These are phyloP conservation scores for Campoplex nolae DNA, from an alignment of 2,888 invertebrate genomes.

Conservation along the genomic window DNA sequence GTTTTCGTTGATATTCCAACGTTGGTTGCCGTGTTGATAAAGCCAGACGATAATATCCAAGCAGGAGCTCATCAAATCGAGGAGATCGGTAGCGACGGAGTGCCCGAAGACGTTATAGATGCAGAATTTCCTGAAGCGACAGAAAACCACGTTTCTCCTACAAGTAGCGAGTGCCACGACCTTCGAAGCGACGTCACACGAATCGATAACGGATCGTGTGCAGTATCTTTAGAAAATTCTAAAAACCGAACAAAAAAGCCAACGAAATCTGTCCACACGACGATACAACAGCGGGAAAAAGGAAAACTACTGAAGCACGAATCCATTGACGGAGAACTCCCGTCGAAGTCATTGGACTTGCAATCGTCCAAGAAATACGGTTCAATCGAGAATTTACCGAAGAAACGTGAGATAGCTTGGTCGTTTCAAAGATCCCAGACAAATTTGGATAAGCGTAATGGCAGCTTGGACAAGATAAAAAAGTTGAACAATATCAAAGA, in stretches of 20 bases:
- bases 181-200: background rate
- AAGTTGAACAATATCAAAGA: constrained; percentile 78
- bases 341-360: constrained; percentile 66
- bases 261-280: background rate
- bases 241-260: background rate
- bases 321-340: constrained; percentile 71
- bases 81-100: constrained; percentile 75
- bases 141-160: constrained; percentile 35
- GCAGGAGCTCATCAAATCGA: constrained; percentile 75
- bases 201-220: background rate
- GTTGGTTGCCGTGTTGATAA: constrained; percentile 79
- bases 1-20: constrained; percentile 81
- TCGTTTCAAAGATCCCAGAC: constrained; percentile 74
- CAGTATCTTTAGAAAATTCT: background rate
- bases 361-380: constrained; percentile 74
- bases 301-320: constrained; percentile 74
- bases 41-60: constrained; percentile 75
- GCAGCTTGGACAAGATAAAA: constrained; percentile 70
- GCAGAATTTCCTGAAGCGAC: constrained; percentile 66
- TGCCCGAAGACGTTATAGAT: constrained; percentile 74
- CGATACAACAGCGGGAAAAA: constrained; percentile 24
- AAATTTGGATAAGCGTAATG: constrained; percentile 72
- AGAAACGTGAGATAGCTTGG: constrained; percentile 67
- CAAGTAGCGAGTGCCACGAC: background rate
- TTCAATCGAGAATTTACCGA: constrained; percentile 75